Evolutionary conservation across 2,888 invertebrate genomes (phyloP).

Genomic region (Anthrax anthrax): DNA sequence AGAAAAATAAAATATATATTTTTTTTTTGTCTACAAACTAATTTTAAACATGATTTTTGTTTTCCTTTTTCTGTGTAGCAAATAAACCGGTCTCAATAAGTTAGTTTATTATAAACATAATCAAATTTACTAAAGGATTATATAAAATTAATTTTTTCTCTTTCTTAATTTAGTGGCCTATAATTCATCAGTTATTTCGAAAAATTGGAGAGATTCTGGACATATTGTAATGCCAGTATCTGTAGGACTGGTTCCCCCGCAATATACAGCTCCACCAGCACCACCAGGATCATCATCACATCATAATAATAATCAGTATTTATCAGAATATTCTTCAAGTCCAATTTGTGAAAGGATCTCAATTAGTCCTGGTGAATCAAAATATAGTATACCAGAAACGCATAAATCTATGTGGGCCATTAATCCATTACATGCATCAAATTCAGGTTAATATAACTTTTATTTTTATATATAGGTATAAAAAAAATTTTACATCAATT

Average conservation of each 20-base stretch:
- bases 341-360: slow-evolving; percentile 6
- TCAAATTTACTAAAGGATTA: no score
- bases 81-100: slow-evolving; percentile 11
- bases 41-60: not conserved
- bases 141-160: no score
- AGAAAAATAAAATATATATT: not conserved
- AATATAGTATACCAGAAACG: slow-evolving; percentile 14
- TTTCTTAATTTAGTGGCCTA: slow-evolving; percentile 14
- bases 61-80: slow-evolving; percentile 2
- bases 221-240: slow-evolving; percentile 12
- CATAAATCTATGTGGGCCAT: slow-evolving; percentile 18
- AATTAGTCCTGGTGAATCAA: slow-evolving; percentile 11
- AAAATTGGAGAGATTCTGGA: slow-evolving; percentile 5
- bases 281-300: slow-evolving; percentile 7
- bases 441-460: slow-evolving; percentile 41
- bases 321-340: slow-evolving; percentile 8
- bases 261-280: slow-evolving; percentile 14
- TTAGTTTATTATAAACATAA: not conserved
- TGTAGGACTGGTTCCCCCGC: slow-evolving; percentile 10
- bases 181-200: slow-evolving; percentile 8
- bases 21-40: not conserved
- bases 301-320: slow-evolving; percentile 4
- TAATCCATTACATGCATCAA: slow-evolving; percentile 41
- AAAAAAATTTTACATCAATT: no score
- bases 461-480: no score